phyloP scores from a whole-genome alignment of 2,888 invertebrate species.

The Pycnomerus fuliginosus region DNA sequence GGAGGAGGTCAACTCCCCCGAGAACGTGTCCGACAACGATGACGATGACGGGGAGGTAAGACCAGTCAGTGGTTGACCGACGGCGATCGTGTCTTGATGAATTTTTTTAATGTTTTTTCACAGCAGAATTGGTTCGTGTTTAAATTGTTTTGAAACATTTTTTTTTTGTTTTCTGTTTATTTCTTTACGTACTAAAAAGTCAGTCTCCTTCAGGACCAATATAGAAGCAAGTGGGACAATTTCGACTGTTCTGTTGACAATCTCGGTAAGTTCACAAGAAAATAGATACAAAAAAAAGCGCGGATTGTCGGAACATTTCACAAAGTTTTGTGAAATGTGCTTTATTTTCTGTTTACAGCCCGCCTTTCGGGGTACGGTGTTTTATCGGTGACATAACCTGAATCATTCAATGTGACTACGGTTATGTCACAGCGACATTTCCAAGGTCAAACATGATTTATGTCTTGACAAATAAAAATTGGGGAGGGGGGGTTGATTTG shows the following conservation, averaged over 20 bases:
- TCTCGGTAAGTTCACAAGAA: slow-evolving; percentile 76
- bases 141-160: slow-evolving; percentile 14
- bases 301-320: slow-evolving; percentile 5
- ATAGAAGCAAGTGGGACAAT: slow-evolving; percentile 82
- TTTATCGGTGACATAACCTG: too few species aligned
- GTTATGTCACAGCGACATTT: too few species aligned
- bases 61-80: too few species aligned
- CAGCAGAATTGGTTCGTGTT: slow-evolving; percentile 31
- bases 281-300: too few species aligned
- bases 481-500: too few species aligned
- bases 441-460: too few species aligned
- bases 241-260: slow-evolving; percentile 77
- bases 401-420: too few species aligned
- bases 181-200: slow-evolving; percentile 37
- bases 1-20: slow-evolving; percentile 58
- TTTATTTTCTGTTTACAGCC: slow-evolving; percentile 9
- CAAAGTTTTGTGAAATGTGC: slow-evolving; percentile 7
- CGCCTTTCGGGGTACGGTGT: slow-evolving; percentile 1
- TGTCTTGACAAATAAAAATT: too few species aligned
- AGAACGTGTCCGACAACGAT: slow-evolving; percentile 51
- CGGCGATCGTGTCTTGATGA: background rate
- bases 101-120: slow-evolving; percentile 27
- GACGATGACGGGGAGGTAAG: slow-evolving; percentile 48
- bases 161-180: slow-evolving; percentile 30
- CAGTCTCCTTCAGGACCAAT: slow-evolving; percentile 51